A percentile compares a stretch with the other conserved stretches of the same genome.
Evolutionary conservation across 35 echinoderm and acorn worm genomes (phyloP).

Genomic region (Apostichopus californicus): DNA sequence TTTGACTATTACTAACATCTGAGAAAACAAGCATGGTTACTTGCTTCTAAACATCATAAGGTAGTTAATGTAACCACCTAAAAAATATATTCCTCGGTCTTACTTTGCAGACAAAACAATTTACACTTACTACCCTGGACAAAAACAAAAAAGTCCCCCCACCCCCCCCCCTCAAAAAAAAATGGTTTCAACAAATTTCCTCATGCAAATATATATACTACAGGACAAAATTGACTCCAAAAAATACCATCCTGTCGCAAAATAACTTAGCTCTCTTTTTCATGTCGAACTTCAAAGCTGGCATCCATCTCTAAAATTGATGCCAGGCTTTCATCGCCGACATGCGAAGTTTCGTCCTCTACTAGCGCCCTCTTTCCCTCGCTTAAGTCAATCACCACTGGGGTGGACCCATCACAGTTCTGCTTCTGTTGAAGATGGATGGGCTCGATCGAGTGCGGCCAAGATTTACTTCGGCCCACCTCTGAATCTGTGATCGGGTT

Average conservation of each 20-base stretch:
- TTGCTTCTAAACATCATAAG: too few relatives aligned
- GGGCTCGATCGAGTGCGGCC: neutral
- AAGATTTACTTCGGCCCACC: conserved; percentile 30
- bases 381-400: neutral
- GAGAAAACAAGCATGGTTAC: too few relatives aligned
- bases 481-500: neutral
- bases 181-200: neutral
- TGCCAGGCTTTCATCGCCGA: conserved; percentile 44
- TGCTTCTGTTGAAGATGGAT: neutral
- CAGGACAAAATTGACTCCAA: neutral
- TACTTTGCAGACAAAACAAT: too few relatives aligned
- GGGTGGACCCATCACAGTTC: neutral
- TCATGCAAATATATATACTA: conserved; percentile 4
- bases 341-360: conserved; percentile 44
- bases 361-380: conserved; percentile 12
- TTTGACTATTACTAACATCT: too few relatives aligned
- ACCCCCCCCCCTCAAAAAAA: too few relatives aligned
- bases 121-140: too few relatives aligned
- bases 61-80: too few relatives aligned
- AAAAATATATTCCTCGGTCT: too few relatives aligned
- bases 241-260: neutral
- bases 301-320: conserved; percentile 38
- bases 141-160: too few relatives aligned
- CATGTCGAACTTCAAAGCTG: conserved; percentile 32
- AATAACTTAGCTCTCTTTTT: conserved; percentile 43